A percentile compares a stretch with the other conserved stretches of the same genome.
Conservation (phyloP, 2,113 vertebrate species). For the Parus major region DNA sequence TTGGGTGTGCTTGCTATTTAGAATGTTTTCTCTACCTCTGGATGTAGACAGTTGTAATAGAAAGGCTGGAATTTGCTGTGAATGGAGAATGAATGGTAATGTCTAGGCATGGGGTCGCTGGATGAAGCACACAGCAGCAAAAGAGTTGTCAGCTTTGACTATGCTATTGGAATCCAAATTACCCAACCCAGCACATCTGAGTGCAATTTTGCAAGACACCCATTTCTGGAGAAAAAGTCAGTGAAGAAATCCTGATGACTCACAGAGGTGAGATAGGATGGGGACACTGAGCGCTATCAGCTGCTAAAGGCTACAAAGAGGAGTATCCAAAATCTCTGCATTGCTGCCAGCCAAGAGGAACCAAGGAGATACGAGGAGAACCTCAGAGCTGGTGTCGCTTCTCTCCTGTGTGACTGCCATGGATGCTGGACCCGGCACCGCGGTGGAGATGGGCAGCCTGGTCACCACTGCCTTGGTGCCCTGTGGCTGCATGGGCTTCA, state of each 20-base stretch:
- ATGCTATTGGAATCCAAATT: neutral
- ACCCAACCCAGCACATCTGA: neutral
- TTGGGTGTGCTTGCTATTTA: neutral
- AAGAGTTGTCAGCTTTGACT: neutral
- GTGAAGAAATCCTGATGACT: neutral
- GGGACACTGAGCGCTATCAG: neutral
- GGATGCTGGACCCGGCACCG: rapidly evolving
- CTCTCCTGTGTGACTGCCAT: rapidly evolving
- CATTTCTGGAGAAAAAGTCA: neutral
- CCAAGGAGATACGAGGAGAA: neutral
- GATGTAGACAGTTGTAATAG: neutral
- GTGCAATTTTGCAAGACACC: neutral
- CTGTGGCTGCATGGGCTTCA: neutral
- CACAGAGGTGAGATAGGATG: neutral
- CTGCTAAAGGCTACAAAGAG: neutral
- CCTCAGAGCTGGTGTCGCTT: neutral
- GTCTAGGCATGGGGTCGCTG: rapidly evolving
- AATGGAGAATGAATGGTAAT: neutral
- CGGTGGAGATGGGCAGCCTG: neutral
- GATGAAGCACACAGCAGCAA: neutral
- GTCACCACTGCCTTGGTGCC: neutral
- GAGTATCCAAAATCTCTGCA: neutral
- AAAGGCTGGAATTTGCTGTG: neutral
- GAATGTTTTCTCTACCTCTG: neutral
- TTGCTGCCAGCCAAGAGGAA: neutral